Conservation (phyloP, 2,888 invertebrate genomes). For the Dromius quadrimaculatus region DNA sequence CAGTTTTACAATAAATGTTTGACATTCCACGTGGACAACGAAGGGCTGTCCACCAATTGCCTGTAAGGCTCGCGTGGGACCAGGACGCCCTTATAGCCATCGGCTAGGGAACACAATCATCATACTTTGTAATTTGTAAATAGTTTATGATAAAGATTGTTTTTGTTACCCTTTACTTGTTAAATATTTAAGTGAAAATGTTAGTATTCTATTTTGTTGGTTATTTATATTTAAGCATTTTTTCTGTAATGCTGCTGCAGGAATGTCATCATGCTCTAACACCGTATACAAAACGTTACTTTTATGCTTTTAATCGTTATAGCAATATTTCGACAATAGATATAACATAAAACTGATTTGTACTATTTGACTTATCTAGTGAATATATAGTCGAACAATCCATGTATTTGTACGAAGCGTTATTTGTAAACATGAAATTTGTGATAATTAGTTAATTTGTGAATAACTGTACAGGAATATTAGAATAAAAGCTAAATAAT, state of each 20-base stretch:
- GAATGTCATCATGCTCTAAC: slow-evolving; percentile 59
- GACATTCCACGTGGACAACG: slow-evolving; percentile 63
- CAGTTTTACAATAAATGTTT: slow-evolving; percentile 53
- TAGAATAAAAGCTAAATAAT: slow-evolving; percentile 14
- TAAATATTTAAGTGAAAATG: slow-evolving; percentile 62
- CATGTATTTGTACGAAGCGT: slow-evolving; percentile 31
- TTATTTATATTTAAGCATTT: slow-evolving; percentile 62
- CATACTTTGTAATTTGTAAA: slow-evolving; percentile 47
- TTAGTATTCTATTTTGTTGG: slow-evolving; percentile 65
- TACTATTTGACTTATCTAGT: slow-evolving; percentile 27
- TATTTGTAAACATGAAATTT: slow-evolving; percentile 39
- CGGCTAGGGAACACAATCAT: slow-evolving; percentile 65
- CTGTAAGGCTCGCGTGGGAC: slow-evolving; percentile 63
- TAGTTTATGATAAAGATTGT: slow-evolving; percentile 58
- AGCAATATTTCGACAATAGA: slow-evolving; percentile 26
- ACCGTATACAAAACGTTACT: slow-evolving; percentile 49
- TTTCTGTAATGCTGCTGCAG: slow-evolving; percentile 60
- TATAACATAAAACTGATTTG: slow-evolving; percentile 7
- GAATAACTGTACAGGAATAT: slow-evolving; percentile 15
- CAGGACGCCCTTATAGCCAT: slow-evolving; percentile 64
- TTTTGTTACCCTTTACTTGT: slow-evolving; percentile 57
- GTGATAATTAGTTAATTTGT: slow-evolving; percentile 36
- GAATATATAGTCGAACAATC: slow-evolving; percentile 15
- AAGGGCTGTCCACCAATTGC: slow-evolving; percentile 64
- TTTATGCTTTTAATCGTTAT: slow-evolving; percentile 19